Evolutionary conservation across 2,797 vertebrate genomes (phyloP), one percentile per base, ranked within the genome.

Genomic region (Sebastiscus albofasciatus): DNA sequence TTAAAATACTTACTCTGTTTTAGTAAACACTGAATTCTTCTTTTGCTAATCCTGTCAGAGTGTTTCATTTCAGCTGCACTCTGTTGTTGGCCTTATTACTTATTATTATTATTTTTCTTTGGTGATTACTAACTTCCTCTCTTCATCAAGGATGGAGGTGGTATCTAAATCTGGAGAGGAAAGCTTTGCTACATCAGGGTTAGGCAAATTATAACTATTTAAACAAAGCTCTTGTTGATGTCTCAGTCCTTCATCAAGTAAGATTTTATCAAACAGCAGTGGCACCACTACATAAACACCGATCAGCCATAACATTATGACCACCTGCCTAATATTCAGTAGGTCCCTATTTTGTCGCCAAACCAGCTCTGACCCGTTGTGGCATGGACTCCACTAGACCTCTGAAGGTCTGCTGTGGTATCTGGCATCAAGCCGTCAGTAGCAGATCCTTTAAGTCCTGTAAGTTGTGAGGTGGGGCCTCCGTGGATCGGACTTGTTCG

Each of bases 1-100:
- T 86, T 78, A 73, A 83, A 74, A 59, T 52, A 34, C 39, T 67
- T 36, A 4, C 2, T 61, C 33, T 74, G 56, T 75, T 77, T 71
- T 18, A 59, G 18, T 83, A 55, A 79, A 77, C 34, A 68, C 71
- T 11, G 2, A 65, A 13, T 34, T 27, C 18, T 73, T 10, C 16
- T 67, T 27, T 26, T 31, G 8, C 20, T 79, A 75, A 68, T 86
- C 71, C 61, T 49, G 55, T 61, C 68, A 67, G 42, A 33, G 22
- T 42, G 31, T 72, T 73, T 81, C 11, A 60, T 59, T 75, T 64
- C 68, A 70, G 67, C n/a, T 49, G n/a, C n/a, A 33, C 11, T 31
- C 74, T 73, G 24, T 66, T 36, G 65, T 70, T 20, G 13, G 5
- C 11, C 18, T 55, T n/a, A 11, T 1, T 0, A n/a, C 29, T 20